Base-by-base conservation (phyloP, 2,113 vertebrate genomes). In the Podilymbus podiceps region DNA sequence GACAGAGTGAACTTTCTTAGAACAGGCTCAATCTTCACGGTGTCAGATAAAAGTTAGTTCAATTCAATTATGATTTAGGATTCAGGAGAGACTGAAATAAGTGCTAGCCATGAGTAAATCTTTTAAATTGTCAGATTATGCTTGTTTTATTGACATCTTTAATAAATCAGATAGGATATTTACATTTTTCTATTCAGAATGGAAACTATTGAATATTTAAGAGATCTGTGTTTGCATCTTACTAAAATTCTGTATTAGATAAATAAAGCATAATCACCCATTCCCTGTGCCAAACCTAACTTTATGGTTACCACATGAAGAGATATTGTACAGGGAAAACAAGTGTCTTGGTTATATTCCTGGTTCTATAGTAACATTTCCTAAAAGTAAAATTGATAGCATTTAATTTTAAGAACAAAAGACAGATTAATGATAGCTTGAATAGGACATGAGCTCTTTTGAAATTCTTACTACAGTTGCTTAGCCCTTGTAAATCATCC, bases 151-250 rank as follows among this genome's bases (percentile, higher is more conserved):
- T 88, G 73, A 66, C 84, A 50, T 69, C 20, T 89, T 89, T 82
- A 95, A 90, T 76, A 87, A 92, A 87, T 87, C 74, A 79, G 24
- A 30, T n/a, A 69, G 22, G 56, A 66, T 85, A 89, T 89, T 96
- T 91, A 69, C 38, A 76, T 90, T 89, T 78, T 90, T 82, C 18
- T 85, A 33, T 87, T 91, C 58, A 59, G 25, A 95, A 72, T 56
- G n/a, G 71, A 87, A 92, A 66, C 38, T 62, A 40, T 1, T 93
- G 46, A 92, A 92, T 89, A 89, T 91, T 89, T 96, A 75, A 85
- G 35, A 81, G 38, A 38, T 49, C 59, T 72, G 5, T 75, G 33
- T 69, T 92, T 84, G 13, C 20, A 72, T 66, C 31, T 85, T 66
- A 62, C 59, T 85, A 72, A 88, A 90, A 82, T 85, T 90, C 59